Evolutionary conservation across 2,888 invertebrate genomes (phyloP), one percentile per base, ranked within the genome.

Genomic region (Nephrotoma appendiculata): DNA sequence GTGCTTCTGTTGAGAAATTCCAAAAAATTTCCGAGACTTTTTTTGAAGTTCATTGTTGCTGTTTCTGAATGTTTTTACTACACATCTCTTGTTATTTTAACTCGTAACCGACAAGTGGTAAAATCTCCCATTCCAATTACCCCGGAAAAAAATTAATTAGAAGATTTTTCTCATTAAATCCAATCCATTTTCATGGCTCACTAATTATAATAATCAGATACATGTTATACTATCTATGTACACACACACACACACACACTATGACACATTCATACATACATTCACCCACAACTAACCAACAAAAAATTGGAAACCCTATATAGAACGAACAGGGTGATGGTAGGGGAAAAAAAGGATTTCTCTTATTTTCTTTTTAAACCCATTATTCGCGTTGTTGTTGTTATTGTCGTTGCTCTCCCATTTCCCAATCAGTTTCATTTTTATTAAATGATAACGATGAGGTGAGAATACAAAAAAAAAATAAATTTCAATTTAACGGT

Each of bases 401-500:
- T 57, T 57, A 1, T 15, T 57, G 1, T 15, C 19, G 44, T 44
- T 2, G 31, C 2, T 44, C 52, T 15, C 52, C 52, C 52, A 57
- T 57, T 57, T 57, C 52, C 52, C 52, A 57, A 57, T 57, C 15
- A 57, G n/a, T 57, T 57, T 57, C 41, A 41, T 41, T 83, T 41
- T 83, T 83, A 83, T 83, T 41, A 42, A 41, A 83, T 42, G 83
- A 83, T 83, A 83, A 83, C 83, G 83, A 83, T 83, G 83, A 83
- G 83, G 83, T 83, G 83, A 83, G 83, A 83, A 57, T 57, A 57
- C 6, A 15, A 57, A 57, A 48, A 83, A 83, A 83, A 83, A 83
- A 41, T 83, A 83, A 83, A 83, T 41, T 83, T 83, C 83, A 83
- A 83, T 83, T 83, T 83, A 83, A 83, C 83, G 83, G 83, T 83